Conservation (phyloP, 2,113 vertebrate species). For the Laticauda laticaudata region DNA sequence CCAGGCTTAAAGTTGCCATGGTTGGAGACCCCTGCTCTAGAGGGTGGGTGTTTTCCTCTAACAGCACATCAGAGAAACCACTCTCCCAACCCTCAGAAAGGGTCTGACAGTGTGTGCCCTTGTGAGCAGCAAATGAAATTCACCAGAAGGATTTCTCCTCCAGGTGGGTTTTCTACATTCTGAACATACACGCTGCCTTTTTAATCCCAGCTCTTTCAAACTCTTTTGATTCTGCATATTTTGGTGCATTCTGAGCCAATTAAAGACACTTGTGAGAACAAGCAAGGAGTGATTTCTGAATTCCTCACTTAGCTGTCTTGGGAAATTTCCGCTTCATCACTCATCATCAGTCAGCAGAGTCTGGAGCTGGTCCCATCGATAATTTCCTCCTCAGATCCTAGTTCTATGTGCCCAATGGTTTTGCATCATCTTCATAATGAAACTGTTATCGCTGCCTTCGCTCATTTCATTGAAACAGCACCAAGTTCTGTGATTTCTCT, state of each 20-base stretch:
- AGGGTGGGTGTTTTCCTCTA: neutral
- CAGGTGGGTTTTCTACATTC: constrained; percentile 12
- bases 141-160: neutral
- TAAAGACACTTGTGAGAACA: constrained; percentile 32
- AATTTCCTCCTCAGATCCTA: neutral
- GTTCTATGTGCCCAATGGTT: neutral
- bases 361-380: neutral
- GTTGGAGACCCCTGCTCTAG: neutral
- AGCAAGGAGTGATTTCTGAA: constrained; percentile 19
- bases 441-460: constrained; percentile 8
- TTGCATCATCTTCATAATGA: constrained; percentile 7
- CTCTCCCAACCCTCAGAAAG: neutral
- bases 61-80: neutral
- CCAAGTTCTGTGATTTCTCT: neutral
- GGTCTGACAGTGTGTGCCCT: neutral
- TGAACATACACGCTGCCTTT: neutral
- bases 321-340: constrained; percentile 22
- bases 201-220: neutral
- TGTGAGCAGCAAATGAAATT: neutral
- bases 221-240: constrained; percentile 13
- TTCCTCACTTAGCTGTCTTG: constrained; percentile 13
- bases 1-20: neutral
- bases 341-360: neutral
- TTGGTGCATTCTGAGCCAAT: constrained; percentile 10
- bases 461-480: constrained; percentile 2